Conservation (phyloP, 2,113 vertebrate species). For the Zapornia atra region DNA sequence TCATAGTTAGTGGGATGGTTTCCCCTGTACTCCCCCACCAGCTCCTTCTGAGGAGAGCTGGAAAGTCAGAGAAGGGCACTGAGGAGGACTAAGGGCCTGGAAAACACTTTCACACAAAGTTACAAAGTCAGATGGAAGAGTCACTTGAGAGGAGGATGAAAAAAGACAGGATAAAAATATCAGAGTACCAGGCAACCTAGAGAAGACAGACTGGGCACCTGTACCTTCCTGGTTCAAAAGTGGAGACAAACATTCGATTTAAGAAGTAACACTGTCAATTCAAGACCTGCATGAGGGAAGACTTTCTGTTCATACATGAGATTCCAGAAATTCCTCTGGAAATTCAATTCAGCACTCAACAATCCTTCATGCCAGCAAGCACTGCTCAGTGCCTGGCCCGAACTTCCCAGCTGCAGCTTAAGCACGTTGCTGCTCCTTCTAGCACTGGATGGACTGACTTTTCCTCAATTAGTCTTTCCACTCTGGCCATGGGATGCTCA, state of each 20-base stretch:
- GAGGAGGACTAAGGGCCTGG: not conserved
- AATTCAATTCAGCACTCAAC: not conserved
- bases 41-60: not conserved
- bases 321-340: not conserved
- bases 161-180: not conserved
- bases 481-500: not conserved
- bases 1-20: not conserved
- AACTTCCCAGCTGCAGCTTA: not conserved
- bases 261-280: not conserved
- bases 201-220: not conserved
- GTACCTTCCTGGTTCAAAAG: not conserved
- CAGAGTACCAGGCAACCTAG: not conserved
- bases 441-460: not conserved
- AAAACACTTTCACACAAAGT: not conserved
- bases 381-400: not conserved
- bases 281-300: not conserved
- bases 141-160: not conserved
- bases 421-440: not conserved
- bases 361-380: not conserved
- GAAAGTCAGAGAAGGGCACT: not conserved
- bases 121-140: not conserved
- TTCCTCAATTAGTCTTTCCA: not conserved
- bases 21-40: not conserved
- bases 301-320: not conserved
- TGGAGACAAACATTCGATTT: not conserved